phyloP scores from a whole-genome alignment of 2,888 invertebrate species.

The Caenorhabditis sulstoni region DNA sequence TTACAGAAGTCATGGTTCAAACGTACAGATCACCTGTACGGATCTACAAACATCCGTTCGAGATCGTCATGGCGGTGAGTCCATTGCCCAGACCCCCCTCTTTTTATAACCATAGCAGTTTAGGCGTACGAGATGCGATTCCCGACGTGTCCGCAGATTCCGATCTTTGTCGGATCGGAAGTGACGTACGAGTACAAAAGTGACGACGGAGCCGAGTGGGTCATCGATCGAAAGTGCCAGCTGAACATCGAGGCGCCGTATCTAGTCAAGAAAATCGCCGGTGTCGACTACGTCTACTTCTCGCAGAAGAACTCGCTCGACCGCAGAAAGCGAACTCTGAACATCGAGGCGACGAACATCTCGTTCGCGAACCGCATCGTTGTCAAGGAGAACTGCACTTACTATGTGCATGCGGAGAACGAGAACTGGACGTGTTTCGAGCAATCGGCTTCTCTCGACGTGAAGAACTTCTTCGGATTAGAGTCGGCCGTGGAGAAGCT shows the following conservation, averaged over 20 bases:
- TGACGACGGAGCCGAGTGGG: constrained; percentile 86
- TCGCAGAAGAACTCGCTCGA: constrained; percentile 92
- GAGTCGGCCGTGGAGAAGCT: constrained; percentile 95
- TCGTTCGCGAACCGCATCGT: constrained; percentile 90
- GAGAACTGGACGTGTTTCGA: constrained; percentile 96
- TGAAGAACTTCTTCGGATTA: constrained; percentile 94
- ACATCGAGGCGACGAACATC: constrained; percentile 94
- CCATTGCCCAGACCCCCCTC: neutral
- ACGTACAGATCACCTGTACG: constrained; percentile 94
- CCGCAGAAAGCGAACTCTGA: constrained; percentile 87
- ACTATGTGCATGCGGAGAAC: constrained; percentile 94
- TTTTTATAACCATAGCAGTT: constrained; percentile 42
- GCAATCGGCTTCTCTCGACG: constrained; percentile 92
- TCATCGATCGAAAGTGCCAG: constrained; percentile 90
- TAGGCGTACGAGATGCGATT: constrained; percentile 95
- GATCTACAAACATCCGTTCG: constrained; percentile 95
- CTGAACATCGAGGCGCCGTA: constrained; percentile 95
- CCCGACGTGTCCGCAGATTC: constrained; percentile 94
- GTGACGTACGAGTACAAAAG: constrained; percentile 86
- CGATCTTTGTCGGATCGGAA: constrained; percentile 92
- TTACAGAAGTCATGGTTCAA: constrained; percentile 88
- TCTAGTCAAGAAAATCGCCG: constrained; percentile 94
- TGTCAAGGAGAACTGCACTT: constrained; percentile 91
- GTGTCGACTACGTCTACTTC: constrained; percentile 92
- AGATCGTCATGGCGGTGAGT: constrained; percentile 93